phyloP scores from a whole-genome alignment of 2,113 vertebrate species.

The Jacana jacana region DNA sequence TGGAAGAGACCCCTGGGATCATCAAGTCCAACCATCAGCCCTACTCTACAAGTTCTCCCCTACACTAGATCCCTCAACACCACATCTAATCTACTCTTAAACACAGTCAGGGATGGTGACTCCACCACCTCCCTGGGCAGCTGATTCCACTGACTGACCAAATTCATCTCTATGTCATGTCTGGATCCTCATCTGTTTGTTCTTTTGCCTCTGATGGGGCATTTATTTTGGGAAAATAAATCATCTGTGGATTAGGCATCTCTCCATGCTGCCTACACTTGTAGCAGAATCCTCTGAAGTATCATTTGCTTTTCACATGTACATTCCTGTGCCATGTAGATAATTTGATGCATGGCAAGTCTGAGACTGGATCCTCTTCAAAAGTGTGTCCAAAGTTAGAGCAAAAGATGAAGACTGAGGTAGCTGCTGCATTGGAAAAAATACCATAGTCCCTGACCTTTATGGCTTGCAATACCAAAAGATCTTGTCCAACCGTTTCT shows the following conservation, averaged over 20 bases:
- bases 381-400: neutral
- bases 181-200: neutral
- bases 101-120: too few species aligned
- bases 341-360: neutral
- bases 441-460: neutral
- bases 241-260: neutral
- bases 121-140: too few species aligned
- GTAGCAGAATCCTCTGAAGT: neutral
- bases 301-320: neutral
- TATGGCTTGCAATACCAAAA: neutral
- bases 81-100: too few species aligned
- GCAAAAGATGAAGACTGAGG: neutral
- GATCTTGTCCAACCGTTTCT: neutral
- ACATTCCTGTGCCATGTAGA: neutral
- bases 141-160: too few species aligned
- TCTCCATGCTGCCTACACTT: neutral
- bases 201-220: neutral
- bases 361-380: neutral
- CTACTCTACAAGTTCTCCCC: too few species aligned
- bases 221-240: neutral
- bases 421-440: neutral
- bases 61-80: too few species aligned
- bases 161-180: neutral
- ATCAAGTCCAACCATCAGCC: too few species aligned
- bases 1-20: too few species aligned